Percentiles rank a stretch among this genome's conserved stretches.
phyloP scores from a whole-genome alignment of 1,140 invertebrate genomes.

The Ephestia elutella region DNA sequence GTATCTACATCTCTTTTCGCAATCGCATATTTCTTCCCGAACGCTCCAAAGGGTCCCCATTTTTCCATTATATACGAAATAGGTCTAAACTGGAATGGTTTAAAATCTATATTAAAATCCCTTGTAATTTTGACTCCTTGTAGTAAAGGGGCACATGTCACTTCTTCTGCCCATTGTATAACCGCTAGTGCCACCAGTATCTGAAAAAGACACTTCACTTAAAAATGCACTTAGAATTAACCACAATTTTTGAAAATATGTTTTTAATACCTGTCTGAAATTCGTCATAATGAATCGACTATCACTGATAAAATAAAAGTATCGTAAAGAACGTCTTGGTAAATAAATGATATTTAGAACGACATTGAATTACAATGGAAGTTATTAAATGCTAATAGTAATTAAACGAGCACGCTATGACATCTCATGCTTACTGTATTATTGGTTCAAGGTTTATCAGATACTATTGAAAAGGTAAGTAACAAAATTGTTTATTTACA shows the following conservation, averaged over 20 bases:
- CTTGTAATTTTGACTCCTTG: constrained; percentile 34
- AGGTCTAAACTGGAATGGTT: constrained; percentile 33
- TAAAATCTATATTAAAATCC: constrained; percentile 36
- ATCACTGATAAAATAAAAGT: constrained; percentile 13
- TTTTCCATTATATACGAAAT: constrained; percentile 40
- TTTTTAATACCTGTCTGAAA: constrained; percentile 15
- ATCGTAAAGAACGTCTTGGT: not conserved
- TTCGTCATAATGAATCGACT: constrained; percentile 10
- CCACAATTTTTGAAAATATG: not conserved
- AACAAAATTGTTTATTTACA: not conserved
- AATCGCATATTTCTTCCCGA: constrained; percentile 39
- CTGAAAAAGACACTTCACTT: constrained; percentile 15
- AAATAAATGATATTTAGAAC: not conserved
- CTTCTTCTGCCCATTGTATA: constrained; percentile 5
- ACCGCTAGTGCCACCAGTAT: constrained; percentile 14
- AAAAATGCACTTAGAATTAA: not conserved
- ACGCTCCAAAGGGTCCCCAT: constrained; percentile 47
- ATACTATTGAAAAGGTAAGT: not conserved
- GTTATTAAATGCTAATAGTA: constrained; percentile 1
- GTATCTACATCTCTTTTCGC: constrained; percentile 29
- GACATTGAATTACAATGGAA: constrained; percentile 2
- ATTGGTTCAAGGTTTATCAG: constrained; percentile 6
- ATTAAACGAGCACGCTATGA: constrained; percentile 14
- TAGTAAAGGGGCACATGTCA: constrained; percentile 20
- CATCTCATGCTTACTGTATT: constrained; percentile 4